phyloP scores from a whole-genome alignment of 2,113 vertebrate genomes.

The Oophaga pumilio region DNA sequence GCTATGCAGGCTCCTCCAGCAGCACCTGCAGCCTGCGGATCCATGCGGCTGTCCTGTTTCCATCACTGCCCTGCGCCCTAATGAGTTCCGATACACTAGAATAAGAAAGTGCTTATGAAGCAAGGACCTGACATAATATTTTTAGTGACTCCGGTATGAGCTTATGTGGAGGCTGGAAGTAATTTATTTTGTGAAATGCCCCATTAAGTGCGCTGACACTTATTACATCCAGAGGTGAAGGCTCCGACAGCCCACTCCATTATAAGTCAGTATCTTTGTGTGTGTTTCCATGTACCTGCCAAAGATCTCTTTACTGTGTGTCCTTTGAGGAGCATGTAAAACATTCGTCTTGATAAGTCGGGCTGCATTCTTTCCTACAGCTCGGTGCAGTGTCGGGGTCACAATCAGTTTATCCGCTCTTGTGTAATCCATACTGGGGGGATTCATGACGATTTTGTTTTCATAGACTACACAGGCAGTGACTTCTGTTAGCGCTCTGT shows the following conservation, averaged over 20 bases:
- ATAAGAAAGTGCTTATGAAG: no score
- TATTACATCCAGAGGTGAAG: constrained; percentile 2
- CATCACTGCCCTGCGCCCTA: no score
- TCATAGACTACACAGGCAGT: neutral
- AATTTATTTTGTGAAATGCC: no score
- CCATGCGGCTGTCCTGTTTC: no score
- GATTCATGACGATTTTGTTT: constrained; percentile 6
- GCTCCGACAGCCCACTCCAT: constrained; percentile 23
- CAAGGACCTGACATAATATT: neutral
- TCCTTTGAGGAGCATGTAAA: constrained; percentile 35
- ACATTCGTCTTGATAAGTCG: constrained; percentile 35
- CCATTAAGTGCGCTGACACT: neutral
- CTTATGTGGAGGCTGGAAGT: neutral
- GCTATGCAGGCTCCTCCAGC: no score
- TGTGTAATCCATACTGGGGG: constrained; percentile 32
- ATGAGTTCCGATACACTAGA: no score
- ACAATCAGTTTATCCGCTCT: constrained; percentile 14
- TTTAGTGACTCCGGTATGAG: neutral
- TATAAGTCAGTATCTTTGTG: constrained; percentile 17
- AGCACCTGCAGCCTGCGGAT: no score
- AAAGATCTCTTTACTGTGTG: constrained; percentile 7
- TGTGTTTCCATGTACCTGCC: constrained; percentile 48
- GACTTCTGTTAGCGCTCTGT: constrained; percentile 29
- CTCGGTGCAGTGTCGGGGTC: constrained; percentile 1
- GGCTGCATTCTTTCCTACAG: constrained; percentile 43